phyloP scores from a whole-genome alignment of 2,113 vertebrate species.

The Toxotes chatareus region DNA sequence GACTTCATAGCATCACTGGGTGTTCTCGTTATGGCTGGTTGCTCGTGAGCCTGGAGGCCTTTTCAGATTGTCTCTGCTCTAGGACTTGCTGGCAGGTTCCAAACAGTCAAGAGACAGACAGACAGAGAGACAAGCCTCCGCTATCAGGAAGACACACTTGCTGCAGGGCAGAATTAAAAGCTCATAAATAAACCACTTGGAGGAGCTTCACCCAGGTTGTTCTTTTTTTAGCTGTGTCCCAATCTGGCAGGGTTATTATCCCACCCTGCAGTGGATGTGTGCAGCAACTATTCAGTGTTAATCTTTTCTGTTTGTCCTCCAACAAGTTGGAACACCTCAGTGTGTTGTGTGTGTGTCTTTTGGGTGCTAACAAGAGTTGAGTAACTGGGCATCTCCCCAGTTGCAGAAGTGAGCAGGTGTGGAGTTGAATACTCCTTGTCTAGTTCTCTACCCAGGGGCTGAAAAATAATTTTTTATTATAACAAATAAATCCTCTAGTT shows the following conservation, averaged over 20 bases:
- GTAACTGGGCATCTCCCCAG: constrained; percentile 44
- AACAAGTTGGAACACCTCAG: constrained; percentile 73
- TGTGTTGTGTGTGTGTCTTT: constrained; percentile 36
- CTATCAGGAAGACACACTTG: constrained; percentile 57
- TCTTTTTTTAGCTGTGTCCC: constrained; percentile 72
- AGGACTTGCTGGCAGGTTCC: constrained; percentile 42
- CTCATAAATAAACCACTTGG: constrained; percentile 76
- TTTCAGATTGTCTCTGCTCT: constrained; percentile 43
- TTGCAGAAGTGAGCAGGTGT: constrained; percentile 65
- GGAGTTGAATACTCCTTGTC: constrained; percentile 48
- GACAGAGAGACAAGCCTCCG: constrained; percentile 11
- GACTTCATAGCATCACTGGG: constrained; percentile 74
- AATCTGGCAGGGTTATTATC: constrained; percentile 54
- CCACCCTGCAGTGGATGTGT: constrained; percentile 42
- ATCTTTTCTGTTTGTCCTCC: constrained; percentile 66
- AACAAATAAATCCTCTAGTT: constrained; percentile 56
- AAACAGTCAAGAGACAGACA: constrained; percentile 29
- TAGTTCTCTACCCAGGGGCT: constrained; percentile 49
- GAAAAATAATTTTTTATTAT: constrained; percentile 50
- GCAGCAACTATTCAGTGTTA: constrained; percentile 49
- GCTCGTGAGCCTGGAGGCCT: constrained; percentile 29
- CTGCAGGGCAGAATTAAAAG: constrained; percentile 63
- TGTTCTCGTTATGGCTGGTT: constrained; percentile 48
- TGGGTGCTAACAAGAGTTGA: constrained; percentile 46
- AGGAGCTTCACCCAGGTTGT: constrained; percentile 59